A percentile compares a stretch with the other conserved stretches of the same genome.
phyloP scores from a whole-genome alignment of 2,888 invertebrate species.

The Idaea straminata region DNA sequence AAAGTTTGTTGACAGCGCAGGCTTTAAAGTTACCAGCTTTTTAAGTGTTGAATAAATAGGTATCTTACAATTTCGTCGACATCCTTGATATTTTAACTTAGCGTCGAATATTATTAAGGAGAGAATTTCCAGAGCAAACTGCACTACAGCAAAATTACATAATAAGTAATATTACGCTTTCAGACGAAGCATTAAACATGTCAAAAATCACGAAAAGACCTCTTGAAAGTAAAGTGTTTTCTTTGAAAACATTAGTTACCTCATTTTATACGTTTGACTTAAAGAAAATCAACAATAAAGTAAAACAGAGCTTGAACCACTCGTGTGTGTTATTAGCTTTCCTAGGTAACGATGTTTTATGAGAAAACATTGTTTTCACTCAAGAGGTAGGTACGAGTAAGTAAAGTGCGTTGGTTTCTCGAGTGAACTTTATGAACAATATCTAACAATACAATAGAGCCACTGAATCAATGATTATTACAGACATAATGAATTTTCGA shows the following conservation, averaged over 20 bases:
- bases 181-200: neutral
- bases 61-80: neutral
- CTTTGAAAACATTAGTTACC: neutral
- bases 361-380: conserved; percentile 49
- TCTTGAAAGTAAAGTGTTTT: neutral
- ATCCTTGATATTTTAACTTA: neutral
- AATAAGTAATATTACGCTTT: too few relatives aligned
- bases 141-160: neutral
- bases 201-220: neutral
- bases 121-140: neutral
- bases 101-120: neutral
- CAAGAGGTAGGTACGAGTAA: conserved; percentile 23
- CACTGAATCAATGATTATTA: too few relatives aligned
- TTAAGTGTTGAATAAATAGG: neutral
- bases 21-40: neutral
- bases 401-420: conserved; percentile 5
- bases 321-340: conserved; percentile 26
- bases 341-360: conserved; percentile 43
- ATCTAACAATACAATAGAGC: conserved; percentile 3
- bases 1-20: neutral
- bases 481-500: too few relatives aligned
- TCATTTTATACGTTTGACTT: conserved; percentile 16
- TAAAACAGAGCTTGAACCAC: conserved; percentile 17
- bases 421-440: conserved; percentile 12
- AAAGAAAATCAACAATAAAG: conserved; percentile 20